A percentile compares a stretch with the other conserved stretches of the same genome.
Evolutionary conservation across 1,140 invertebrate species (phyloP).

Genomic region (Nasonia giraulti): DNA sequence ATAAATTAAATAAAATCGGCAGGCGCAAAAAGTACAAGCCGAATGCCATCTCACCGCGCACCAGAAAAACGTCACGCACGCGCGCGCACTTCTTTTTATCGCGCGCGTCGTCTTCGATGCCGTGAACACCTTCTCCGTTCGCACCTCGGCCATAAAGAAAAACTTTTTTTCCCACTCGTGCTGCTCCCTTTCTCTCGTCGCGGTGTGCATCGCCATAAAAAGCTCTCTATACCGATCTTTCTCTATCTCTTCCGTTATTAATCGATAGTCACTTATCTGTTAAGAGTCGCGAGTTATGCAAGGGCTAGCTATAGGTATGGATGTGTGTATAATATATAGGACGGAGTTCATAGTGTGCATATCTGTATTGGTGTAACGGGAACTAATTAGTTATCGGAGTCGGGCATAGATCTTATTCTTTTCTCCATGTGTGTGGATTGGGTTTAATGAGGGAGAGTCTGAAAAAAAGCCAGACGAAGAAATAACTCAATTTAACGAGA

Average conservation of each 20-base stretch:
- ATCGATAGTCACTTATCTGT: slow-evolving; percentile 29
- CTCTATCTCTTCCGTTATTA: slow-evolving; percentile 25
- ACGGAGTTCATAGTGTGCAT: not conserved
- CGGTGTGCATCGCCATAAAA: not conserved
- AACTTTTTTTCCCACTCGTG: not conserved
- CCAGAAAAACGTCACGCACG: no score
- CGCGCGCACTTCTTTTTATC: slow-evolving; percentile 20
- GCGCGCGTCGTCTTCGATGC: slow-evolving; percentile 6
- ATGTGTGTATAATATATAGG: not conserved
- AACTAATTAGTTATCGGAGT: slow-evolving; percentile 29
- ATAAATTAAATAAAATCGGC: no score
- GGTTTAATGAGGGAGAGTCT: not conserved
- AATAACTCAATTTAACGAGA: slow-evolving; percentile 24
- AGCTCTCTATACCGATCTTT: not conserved
- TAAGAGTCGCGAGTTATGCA: slow-evolving; percentile 35
- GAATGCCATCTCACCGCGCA: no score
- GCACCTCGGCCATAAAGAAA: slow-evolving; percentile 16
- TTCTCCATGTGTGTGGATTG: not conserved
- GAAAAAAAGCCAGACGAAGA: not conserved
- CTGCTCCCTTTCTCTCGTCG: not conserved
- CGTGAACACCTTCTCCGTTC: slow-evolving; percentile 1
- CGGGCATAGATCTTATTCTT: not conserved
- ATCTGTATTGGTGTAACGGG: not conserved
- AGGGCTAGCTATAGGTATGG: not conserved
- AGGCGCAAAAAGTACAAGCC: no score